Conservation (phyloP, 2,888 invertebrate genomes). For the Nomada ruficornis region DNA sequence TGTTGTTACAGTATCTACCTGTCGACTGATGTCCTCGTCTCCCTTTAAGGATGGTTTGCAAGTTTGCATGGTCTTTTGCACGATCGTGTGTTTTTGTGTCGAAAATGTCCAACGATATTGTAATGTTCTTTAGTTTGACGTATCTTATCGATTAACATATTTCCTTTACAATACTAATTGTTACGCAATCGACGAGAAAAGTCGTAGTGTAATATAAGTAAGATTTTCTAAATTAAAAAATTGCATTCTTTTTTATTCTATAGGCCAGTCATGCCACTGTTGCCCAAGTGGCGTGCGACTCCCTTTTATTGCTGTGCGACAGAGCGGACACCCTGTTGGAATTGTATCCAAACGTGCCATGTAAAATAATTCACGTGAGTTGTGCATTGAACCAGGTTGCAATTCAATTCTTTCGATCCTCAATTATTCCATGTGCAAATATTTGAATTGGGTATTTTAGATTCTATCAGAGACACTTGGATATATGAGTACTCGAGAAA, state of each 20-base stretch:
- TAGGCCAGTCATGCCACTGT: constrained; percentile 86
- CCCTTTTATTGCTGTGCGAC: constrained; percentile 91
- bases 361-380: constrained; percentile 86
- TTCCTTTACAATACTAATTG: constrained; percentile 35
- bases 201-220: too few species aligned
- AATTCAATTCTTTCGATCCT: neutral
- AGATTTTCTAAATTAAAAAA: neutral
- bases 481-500: constrained; percentile 84
- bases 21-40: constrained; percentile 67
- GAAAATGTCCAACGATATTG: constrained; percentile 35
- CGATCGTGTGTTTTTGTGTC: constrained; percentile 29
- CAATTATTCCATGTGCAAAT: neutral
- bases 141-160: constrained; percentile 26
- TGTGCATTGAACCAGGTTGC: neutral
- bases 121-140: constrained; percentile 13
- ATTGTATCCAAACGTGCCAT: constrained; percentile 90
- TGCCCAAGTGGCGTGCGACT: constrained; percentile 93
- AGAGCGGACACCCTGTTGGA: constrained; percentile 90
- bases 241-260: constrained; percentile 23
- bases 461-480: constrained; percentile 85
- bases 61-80: constrained; percentile 66
- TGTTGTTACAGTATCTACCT: constrained; percentile 66
- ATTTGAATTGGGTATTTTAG: constrained; percentile 71
- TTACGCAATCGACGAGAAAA: neutral
- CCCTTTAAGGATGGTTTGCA: constrained; percentile 55